Evolutionary conservation across 2,888 invertebrate species (phyloP), one percentile per base, ranked within the genome.

Genomic region (Dysmachus trigonus): DNA sequence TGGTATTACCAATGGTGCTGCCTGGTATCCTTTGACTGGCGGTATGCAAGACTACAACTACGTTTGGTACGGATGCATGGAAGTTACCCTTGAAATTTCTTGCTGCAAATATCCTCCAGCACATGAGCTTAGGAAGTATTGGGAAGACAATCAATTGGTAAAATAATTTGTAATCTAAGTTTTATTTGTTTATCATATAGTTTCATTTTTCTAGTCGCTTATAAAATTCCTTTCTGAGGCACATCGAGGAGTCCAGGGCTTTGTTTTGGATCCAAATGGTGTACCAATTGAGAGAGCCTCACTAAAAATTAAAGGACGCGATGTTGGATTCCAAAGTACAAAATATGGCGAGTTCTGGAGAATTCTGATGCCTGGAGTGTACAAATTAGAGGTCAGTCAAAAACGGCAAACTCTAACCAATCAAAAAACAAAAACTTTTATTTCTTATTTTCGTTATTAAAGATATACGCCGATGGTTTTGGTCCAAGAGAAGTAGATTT

Each of bases 321-420:
- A 97, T 90, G 96, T 97, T 89, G 95, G 95, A 82, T 97, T 97
- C 91, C 96, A 95, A 91, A 96, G 96, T 83, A 97, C 97, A 8
- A 95, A 96, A 90, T 95, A 96, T 91, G 98, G 98, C n/a, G 98
- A 98, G 92, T 98, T 96, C 93, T 98, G 98, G 98, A 95, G 98
- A 90, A 95, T 98, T 87, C 92, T 98, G 30, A 92, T 98, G 87
- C 98, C 98, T 0, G 98, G 98, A 88, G 93, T 94, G 84, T 98
- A 98, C 92, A 95, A 95, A 89, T 92, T 98, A 15, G 96, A 97
- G 93, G 98, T 97, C 91, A 90, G 72, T 38, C 6, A 38, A 41
- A 35, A 62, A 31, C 13, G n/a, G n/a, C 18, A 22, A 79, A 79
- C 8, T 35, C 7, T 1, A 35, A 35, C 6, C 7, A 35, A 8